A percentile compares a stretch with the other conserved stretches of the same genome.
phyloP scores from a whole-genome alignment of 1,140 invertebrate species.

The Temnothorax nylanderi region DNA sequence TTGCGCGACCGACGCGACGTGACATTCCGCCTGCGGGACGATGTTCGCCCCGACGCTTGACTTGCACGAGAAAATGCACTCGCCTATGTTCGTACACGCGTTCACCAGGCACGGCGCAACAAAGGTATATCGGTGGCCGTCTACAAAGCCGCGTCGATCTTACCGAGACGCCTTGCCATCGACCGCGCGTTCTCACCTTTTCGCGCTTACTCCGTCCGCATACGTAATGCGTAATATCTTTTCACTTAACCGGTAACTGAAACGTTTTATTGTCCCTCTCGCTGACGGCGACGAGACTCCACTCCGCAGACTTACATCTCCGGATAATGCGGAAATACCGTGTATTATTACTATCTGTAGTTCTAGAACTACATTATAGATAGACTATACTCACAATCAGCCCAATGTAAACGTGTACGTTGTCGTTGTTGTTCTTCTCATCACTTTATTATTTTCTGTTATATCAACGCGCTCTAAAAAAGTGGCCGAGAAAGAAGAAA shows the following conservation, averaged over 20 bases:
- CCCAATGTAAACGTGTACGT: neutral
- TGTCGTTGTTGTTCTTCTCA: neutral
- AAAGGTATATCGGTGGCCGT: slow-evolving; percentile 57
- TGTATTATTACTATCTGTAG: neutral
- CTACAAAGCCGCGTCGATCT: slow-evolving; percentile 60
- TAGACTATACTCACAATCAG: no score
- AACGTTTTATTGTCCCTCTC: slow-evolving; percentile 57
- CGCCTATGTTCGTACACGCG: slow-evolving; percentile 27
- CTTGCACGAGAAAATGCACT: neutral
- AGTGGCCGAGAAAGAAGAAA: neutral
- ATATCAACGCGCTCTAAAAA: neutral
- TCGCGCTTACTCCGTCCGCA: slow-evolving; percentile 38
- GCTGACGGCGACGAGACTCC: slow-evolving; percentile 1
- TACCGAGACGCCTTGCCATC: neutral
- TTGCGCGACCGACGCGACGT: slow-evolving; percentile 43
- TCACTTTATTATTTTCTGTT: neutral
- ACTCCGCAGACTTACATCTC: neutral
- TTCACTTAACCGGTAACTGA: slow-evolving; percentile 57
- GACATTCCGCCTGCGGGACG: slow-evolving; percentile 62
- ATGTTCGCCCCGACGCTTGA: neutral
- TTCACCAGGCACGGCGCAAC: slow-evolving; percentile 32
- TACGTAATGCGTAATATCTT: slow-evolving; percentile 65
- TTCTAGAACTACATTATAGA: neutral
- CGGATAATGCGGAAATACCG: neutral
- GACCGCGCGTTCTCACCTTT: slow-evolving; percentile 9